Percentiles rank a stretch among this genome's conserved stretches.
phyloP scores from a whole-genome alignment of 2,888 invertebrate genomes.

The Drosophila stalkeri region DNA sequence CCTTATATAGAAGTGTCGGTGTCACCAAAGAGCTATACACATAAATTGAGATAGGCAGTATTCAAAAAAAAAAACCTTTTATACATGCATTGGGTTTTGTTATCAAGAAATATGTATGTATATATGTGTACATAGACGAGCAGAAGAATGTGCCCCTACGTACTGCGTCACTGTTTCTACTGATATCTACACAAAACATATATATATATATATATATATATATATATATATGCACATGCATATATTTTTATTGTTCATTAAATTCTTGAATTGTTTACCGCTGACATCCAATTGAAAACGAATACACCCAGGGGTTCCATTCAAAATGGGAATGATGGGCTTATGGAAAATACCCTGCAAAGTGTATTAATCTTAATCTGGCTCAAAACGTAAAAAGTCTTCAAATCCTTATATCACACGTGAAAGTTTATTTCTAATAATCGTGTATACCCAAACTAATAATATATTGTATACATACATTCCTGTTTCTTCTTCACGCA shows the following conservation, averaged over 20 bases:
- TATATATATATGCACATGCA: background rate
- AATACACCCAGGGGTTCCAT: background rate
- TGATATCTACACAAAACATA: slow-evolving; percentile 8
- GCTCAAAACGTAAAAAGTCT: no score
- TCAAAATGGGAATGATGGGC: background rate
- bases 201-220: background rate
- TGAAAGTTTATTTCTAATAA: no score
- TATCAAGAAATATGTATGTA: slow-evolving; percentile 31
- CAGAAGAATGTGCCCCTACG: slow-evolving; percentile 7
- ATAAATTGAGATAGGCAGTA: slow-evolving; percentile 53
- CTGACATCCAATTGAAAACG: background rate
- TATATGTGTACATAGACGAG: background rate
- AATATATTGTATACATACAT: no score
- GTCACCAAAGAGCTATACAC: slow-evolving; percentile 23
- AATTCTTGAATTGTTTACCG: slow-evolving; percentile 21
- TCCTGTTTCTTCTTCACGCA: no score
- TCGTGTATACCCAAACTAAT: no score
- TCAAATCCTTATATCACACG: no score
- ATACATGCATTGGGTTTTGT: slow-evolving; percentile 10
- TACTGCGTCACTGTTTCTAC: slow-evolving; percentile 5
- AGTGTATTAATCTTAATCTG: background rate
- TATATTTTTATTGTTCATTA: slow-evolving; percentile 22
- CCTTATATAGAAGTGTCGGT: slow-evolving; percentile 59
- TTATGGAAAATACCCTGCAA: background rate
- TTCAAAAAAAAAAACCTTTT: slow-evolving; percentile 15